A percentile compares a stretch with the other conserved stretches of the same genome.
phyloP scores from a whole-genome alignment of 2,113 vertebrate species.

The Pomatostomus ruficeps region DNA sequence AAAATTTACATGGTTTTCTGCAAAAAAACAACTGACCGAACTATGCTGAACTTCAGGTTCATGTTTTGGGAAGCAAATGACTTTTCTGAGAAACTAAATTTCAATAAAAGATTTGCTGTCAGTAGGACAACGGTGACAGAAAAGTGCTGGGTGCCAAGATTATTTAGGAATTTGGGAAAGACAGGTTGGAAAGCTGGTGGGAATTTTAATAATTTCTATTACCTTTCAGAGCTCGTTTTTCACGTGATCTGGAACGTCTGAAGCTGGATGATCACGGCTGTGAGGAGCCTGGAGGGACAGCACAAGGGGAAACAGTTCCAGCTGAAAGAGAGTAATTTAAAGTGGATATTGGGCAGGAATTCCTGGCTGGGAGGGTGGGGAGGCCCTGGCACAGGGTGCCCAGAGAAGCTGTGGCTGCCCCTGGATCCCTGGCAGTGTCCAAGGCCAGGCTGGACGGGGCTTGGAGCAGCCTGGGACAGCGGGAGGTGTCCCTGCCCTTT shows the following conservation, averaged over 20 bases:
- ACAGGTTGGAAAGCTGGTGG: neutral
- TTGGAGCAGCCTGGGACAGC: accelerated
- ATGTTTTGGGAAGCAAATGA: accelerated
- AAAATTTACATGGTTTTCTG: neutral
- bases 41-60: neutral
- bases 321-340: neutral
- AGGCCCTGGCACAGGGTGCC: neutral
- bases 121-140: neutral
- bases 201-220: neutral
- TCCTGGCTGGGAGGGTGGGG: accelerated
- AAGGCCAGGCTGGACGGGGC: accelerated
- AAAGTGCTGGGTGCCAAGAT: accelerated
- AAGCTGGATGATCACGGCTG: accelerated
- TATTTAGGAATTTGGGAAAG: neutral
- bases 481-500: accelerated
- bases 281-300: neutral
- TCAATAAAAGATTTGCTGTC: neutral
- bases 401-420: neutral
- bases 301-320: accelerated
- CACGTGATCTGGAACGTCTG: accelerated
- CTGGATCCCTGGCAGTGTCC: neutral
- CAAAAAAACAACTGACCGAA: neutral
- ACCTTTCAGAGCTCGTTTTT: neutral
- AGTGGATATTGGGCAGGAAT: neutral
- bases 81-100: neutral